Base-by-base conservation (phyloP, 2,888 invertebrate species). In the Buathra laborator region DNA sequence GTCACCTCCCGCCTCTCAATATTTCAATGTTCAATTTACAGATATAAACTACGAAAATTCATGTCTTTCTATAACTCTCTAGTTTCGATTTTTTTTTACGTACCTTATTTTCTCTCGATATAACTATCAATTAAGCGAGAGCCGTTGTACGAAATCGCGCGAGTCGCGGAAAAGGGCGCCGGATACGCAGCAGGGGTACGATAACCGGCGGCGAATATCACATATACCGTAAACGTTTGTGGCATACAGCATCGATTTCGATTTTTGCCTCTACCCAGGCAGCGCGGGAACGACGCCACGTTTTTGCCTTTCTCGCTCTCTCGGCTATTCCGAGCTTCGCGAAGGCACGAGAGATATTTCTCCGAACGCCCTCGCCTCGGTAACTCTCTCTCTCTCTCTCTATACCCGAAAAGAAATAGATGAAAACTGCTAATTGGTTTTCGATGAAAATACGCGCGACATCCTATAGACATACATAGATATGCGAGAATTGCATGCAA, bases 371-470 rank as follows among this genome's bases (percentile, higher is more conserved):
- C 29, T 32, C 29, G 59, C 59, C 24, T 24, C 24, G 14, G 29
- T 32, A 29, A 6, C 59, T 32, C 12, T 48, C 48, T 43, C 59
- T 32, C 12, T 48, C 48, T 43, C 56, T 24, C 80, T 84, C 77
- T 51, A 66, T 67, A 53, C 62, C 67, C 77, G 81, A 81, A 85
- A 90, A 90, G 89, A 88, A 90, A 90, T 89, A 91, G 89, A 90
- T 86, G 90, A 90, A 91, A 83, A 89, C 89, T 88, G 91, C 89
- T 92, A 92, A 92, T 92, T 92, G 92, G 89, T 92, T 92, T 89
- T 76, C 66, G 68, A 44, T 51, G 78, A 71, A 78, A 86, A 84
- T 81, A 79, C 81, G 37, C 29, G 43, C 37, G 46, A 19, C 10
- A n/a, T 19, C 24, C 53, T 66, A 43, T 71, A 43, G 37, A 16